Base-by-base conservation (phyloP, 2,888 invertebrate genomes). In the Tortrix viridana region DNA sequence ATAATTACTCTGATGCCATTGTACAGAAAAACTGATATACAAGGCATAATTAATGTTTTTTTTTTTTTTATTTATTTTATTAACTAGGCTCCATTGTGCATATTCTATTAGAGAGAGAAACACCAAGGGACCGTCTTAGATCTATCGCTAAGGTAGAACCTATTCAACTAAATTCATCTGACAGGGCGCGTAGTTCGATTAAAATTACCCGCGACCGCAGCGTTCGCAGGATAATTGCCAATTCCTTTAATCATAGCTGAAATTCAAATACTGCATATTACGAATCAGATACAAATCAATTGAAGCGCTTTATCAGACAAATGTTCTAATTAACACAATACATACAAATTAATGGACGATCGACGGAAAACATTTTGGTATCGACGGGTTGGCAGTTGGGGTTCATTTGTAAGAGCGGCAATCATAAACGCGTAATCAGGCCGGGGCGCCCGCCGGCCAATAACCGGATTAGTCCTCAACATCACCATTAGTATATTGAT, bases 351-450 rank as follows among this genome's bases (percentile, higher is more conserved):
- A 91, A 90, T 88, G 89, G 85, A 82, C 79, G 81, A 84, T 82
- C 82, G 80, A 82, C 80, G 77, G 82, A 86, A 88, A 88, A 86
- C 85, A 88, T 88, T 84, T 79, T 76, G 74, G 74, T 80, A 84
- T 84, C 82, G 80, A 71, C 79, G 78, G 80, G 78, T 82, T 79
- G 81, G 80, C 82, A 44, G 38, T 83, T 81, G 77, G 74, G 75
- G 74, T 83, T 88, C 88, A 86, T 88, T 89, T 89, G 88, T 86
- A 86, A 85, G 85, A 82, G 86, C 80, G 74, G 82, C 85, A 89
- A 90, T 90, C 89, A 90, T 89, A 86, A 85, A 82, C 80, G 76
- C 80, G 84, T 89, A 90, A 91, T 91, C 89, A 89, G 87, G 75
- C 73, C 69, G 76, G 76, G 75, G 72, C 69, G 70, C 69, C 74